Conservation (phyloP, 2,113 vertebrate genomes). For the Ailuropoda melanoleuca region DNA sequence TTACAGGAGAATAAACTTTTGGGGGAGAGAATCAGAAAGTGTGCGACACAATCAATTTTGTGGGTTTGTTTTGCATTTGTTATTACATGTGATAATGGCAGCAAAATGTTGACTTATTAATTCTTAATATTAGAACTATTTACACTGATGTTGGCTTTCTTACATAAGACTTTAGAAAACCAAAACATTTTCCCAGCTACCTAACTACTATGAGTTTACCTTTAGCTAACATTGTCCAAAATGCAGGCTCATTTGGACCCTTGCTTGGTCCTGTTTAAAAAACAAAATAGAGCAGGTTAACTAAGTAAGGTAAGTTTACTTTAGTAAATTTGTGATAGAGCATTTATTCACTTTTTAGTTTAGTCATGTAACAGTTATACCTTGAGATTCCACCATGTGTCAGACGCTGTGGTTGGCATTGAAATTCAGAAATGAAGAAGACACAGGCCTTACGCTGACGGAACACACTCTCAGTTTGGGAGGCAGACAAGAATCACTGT, state of each 20-base stretch:
- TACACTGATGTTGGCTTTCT: background rate
- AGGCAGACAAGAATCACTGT: background rate
- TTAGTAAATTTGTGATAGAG: conserved; percentile 2
- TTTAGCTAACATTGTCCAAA: conserved; percentile 71
- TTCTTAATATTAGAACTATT: background rate
- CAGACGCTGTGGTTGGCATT: background rate
- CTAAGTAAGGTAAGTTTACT: conserved; percentile 9
- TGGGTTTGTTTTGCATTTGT: background rate
- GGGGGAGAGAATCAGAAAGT: background rate
- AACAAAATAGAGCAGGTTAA: conserved; percentile 52
- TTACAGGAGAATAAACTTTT: background rate
- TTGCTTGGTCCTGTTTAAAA: conserved; percentile 54
- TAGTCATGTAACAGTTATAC: background rate
- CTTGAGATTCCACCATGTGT: background rate
- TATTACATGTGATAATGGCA: background rate
- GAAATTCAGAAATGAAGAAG: background rate
- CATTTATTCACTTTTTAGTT: conserved; percentile 17
- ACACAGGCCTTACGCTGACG: background rate
- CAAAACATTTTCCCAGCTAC: conserved; percentile 39
- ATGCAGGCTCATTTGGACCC: conserved; percentile 51
- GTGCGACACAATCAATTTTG: background rate
- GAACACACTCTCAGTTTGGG: background rate
- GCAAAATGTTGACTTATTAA: background rate
- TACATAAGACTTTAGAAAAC: conserved; percentile 26
- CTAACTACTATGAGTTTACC: conserved; percentile 58